Conservation (phyloP, 2,888 invertebrate species). For the Erynnis tages region DNA sequence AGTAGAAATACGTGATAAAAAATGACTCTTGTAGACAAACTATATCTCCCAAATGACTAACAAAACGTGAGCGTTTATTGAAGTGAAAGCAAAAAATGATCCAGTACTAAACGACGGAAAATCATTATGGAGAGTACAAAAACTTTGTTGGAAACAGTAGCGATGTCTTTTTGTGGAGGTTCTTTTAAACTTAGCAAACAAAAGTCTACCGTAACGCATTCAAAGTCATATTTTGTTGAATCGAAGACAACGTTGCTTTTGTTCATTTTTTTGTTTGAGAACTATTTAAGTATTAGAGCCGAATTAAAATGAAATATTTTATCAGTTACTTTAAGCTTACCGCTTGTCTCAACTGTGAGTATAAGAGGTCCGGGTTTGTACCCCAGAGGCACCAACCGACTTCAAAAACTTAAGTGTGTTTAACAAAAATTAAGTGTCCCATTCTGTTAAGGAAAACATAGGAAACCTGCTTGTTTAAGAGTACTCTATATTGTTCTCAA, state of each 20-base stretch:
- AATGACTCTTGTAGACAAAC: no score
- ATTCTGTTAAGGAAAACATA: no score
- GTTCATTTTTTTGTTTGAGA: conserved; percentile 26
- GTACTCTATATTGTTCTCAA: no score
- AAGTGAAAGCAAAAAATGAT: not conserved
- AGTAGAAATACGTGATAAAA: no score
- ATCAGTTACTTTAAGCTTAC: not conserved
- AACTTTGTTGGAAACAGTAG: conserved; percentile 3
- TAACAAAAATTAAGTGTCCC: no score
- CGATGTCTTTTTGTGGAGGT: conserved; percentile 15
- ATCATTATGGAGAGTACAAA: not conserved
- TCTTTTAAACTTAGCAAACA: conserved; percentile 20
- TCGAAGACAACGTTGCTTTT: conserved; percentile 27
- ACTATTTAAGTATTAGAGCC: conserved; percentile 22
- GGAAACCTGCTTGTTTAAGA: no score
- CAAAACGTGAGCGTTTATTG: no score
- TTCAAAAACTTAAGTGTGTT: no score
- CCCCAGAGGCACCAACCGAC: no score
- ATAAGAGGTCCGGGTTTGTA: no score
- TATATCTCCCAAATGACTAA: no score
- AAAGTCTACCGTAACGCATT: conserved; percentile 20
- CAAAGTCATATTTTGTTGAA: conserved; percentile 31
- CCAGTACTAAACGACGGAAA: not conserved
- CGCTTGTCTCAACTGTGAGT: not conserved
- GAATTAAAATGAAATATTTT: no score